Conservation (phyloP, 2,113 vertebrate genomes). For the Lamprologus tigripictilis region DNA sequence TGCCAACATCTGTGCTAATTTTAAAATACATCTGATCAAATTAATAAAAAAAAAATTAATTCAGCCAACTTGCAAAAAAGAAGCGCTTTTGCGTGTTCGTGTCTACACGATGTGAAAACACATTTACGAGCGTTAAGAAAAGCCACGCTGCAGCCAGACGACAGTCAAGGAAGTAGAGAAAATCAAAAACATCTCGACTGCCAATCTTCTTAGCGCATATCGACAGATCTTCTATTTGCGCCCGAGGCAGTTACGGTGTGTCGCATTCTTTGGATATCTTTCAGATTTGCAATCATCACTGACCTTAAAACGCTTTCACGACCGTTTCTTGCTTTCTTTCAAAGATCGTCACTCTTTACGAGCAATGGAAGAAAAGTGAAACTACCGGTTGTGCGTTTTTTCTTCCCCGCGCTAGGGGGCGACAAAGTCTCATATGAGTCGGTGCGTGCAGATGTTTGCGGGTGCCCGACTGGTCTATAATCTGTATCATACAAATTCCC, state of each 20-base stretch:
- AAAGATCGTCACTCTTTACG: constrained; percentile 4
- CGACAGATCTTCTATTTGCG: not conserved
- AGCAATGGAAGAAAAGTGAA: constrained; percentile 49
- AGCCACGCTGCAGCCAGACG: not conserved
- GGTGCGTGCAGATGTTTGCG: not conserved
- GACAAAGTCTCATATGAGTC: not conserved
- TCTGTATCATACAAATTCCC: not conserved
- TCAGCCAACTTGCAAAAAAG: not conserved
- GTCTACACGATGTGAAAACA: not conserved
- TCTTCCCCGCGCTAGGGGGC: constrained; percentile 1
- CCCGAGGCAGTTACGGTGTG: not conserved
- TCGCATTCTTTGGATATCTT: not conserved
- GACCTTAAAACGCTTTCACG: constrained; percentile 22
- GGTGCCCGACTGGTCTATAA: not conserved
- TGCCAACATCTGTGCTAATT: not conserved
- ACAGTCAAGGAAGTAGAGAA: constrained; percentile 53
- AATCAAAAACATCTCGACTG: not conserved
- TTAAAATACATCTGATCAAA: not conserved
- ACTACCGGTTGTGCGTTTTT: not conserved
- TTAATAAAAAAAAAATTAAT: not conserved
- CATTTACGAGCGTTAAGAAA: not conserved
- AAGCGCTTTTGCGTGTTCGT: not conserved
- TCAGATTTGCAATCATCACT: not conserved
- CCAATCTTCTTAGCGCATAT: not conserved
- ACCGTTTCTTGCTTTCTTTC: not conserved